Base-by-base conservation (phyloP, 2,888 invertebrate genomes). In the Meiosimyza decipiens region DNA sequence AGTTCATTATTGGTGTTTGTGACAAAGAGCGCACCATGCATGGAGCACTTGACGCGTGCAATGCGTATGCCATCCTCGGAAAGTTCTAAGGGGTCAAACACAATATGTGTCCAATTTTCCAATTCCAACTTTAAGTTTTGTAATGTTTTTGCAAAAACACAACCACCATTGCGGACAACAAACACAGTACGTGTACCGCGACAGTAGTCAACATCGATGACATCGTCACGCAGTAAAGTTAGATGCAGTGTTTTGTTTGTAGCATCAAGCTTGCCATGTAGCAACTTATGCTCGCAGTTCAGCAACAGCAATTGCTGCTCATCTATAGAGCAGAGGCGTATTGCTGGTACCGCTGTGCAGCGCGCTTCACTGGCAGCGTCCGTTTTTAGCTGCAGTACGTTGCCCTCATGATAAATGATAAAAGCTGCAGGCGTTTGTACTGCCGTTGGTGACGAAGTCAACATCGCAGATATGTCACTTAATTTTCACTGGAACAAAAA, bases 21-120 rank as follows among this genome's bases (percentile, higher is more conserved):
- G 7, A 86, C 79, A 70, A 86, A 86, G 28, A 87, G 78, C 33
- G 83, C 84, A n/a, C 85, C 85, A 71, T 85, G 80, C 3, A 82
- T 78, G 4, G 87, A 86, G 73, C 84, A 83, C 59, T 85, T 85
- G 9, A 86, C 82, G 0, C 84, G 80, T 3, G 77, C 79, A 52
- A 86, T 82, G 33, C 77, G 68, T 18, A 85, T 82, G 2, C 84
- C 84, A 5, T 85, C 84, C 15, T 83, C 86, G 2, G 79, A 80
- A 15, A 85, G 76, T 74, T 84, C 85, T 6, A 86, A 75, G 0
- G 85, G 85, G 75, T 85, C 85, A 66, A 85, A 86, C n/a, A 79
- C 78, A 6, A 85, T 77, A 6, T 81, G 78, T 72, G 80, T 76
- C 86, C 86, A 85, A 2, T 77, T 77, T 18, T 74, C 73, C 6